These are phyloP conservation scores for Halcyon senegalensis DNA, from an alignment of 2,113 vertebrate species.

Conservation along the genomic window DNA sequence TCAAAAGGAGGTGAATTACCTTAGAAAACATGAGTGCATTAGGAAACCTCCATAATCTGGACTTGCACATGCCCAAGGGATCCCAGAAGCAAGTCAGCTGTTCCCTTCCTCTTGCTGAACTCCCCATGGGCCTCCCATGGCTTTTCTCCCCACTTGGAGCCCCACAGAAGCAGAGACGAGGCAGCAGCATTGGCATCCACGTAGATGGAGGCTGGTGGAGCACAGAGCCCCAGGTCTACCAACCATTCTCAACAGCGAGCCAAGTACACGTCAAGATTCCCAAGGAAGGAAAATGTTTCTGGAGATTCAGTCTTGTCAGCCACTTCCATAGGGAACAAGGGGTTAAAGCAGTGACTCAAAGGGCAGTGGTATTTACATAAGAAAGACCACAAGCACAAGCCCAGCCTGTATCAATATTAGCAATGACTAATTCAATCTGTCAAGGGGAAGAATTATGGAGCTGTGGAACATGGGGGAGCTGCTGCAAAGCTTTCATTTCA, in stretches of 20 bases:
- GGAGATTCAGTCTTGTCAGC: background rate
- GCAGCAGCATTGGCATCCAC: background rate
- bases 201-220: background rate
- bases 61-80: background rate
- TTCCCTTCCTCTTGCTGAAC: background rate
- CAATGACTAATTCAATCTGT: slow-evolving; percentile 48
- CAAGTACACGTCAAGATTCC: background rate
- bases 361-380: slow-evolving; percentile 34
- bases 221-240: background rate
- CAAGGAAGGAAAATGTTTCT: background rate
- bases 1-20: background rate
- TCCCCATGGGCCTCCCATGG: too few species aligned
- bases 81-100: background rate
- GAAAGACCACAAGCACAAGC: background rate
- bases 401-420: slow-evolving; percentile 46
- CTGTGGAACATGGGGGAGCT: background rate
- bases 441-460: slow-evolving; percentile 31
- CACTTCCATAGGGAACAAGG: background rate
- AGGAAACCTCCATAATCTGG: background rate
- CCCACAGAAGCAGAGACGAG: background rate
- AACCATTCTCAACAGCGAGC: background rate
- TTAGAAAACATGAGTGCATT: background rate
- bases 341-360: slow-evolving; percentile 12
- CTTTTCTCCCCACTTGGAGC: background rate
- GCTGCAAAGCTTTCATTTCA: slow-evolving; percentile 42